Conservation (phyloP, 1,140 invertebrate species). For the Metopolophium dirhodum region DNA sequence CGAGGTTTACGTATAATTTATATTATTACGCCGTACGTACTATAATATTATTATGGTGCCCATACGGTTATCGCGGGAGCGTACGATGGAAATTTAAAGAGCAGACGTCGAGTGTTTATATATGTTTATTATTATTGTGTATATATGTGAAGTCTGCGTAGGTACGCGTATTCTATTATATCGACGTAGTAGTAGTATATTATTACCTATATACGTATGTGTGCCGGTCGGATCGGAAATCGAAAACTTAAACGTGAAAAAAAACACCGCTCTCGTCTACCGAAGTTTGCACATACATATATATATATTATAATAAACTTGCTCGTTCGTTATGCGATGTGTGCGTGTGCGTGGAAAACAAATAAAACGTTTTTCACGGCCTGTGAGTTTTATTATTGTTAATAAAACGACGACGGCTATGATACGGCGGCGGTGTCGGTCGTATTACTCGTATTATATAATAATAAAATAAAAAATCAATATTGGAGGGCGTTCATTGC, state of each 20-base stretch:
- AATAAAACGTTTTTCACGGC: background rate
- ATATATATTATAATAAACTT: background rate
- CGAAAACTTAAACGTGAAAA: background rate
- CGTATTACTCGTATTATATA: slow-evolving; percentile 23
- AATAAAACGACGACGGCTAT: background rate
- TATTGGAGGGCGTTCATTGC: background rate
- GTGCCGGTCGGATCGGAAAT: background rate
- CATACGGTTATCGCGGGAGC: background rate
- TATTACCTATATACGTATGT: background rate
- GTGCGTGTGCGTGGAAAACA: background rate
- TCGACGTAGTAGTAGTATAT: background rate
- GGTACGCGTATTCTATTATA: background rate
- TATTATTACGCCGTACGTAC: background rate
- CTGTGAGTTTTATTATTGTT: background rate
- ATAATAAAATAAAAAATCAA: slow-evolving; percentile 34
- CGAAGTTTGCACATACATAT: background rate
- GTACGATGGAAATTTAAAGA: background rate
- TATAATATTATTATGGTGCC: background rate
- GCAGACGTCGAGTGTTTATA: background rate
- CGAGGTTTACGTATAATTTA: background rate
- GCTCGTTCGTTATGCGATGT: background rate
- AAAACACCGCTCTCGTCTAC: background rate
- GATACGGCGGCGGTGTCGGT: background rate
- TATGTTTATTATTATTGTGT: background rate
- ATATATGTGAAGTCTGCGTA: background rate